Base-by-base conservation (phyloP, 2,797 vertebrate species). In the Parotocinclus haroldoi region DNA sequence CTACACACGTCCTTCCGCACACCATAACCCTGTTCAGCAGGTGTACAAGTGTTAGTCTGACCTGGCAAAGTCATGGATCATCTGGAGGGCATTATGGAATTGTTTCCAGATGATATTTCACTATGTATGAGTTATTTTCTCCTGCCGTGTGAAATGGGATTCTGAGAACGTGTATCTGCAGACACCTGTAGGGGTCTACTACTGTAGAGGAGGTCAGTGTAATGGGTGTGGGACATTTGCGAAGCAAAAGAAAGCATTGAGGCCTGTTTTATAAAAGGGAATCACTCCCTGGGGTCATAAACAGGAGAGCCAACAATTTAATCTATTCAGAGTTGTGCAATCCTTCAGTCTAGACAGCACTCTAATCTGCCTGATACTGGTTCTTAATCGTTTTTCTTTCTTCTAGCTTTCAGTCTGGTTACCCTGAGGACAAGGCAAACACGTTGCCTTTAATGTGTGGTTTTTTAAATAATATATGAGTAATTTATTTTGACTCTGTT, bases 301-400 rank as follows among this genome's bases (percentile, higher is more conserved):
- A 51, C 10, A 65, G 39, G 67, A 60, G 48, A 73, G 63, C 66
- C 63, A 64, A 58, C 71, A 76, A 59, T 74, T 54, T 75, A 69
- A 73, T 71, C 69, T 73, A 75, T 54, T 46, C 38, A 58, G 52
- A 65, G 55, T 63, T 38, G 62, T 52, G 18, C 63, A 68, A 73
- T 73, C 69, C 67, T 69, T 78, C 73, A 75, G 63, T 62, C 63
- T 71, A 73, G 73, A 73, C 70, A 75, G 66, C 46, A 58, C 56
- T 51, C 60, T 54, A 51, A 49, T 77, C 44, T 69, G 66, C 62
- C 73, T 74, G 71, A 65, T 65, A 55, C 61, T 46, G 55, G 65
- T 67, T 45, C 64, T 54, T 69, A 72, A 75, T 62, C 68, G 61
- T 36, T 40, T n/a, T 58, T 58, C 64, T 58, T 12, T 40, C 50